These are phyloP conservation scores for Hyposmocoma kahamanoa DNA, from an alignment of 1,140 invertebrate genomes.

Conservation along the genomic window DNA sequence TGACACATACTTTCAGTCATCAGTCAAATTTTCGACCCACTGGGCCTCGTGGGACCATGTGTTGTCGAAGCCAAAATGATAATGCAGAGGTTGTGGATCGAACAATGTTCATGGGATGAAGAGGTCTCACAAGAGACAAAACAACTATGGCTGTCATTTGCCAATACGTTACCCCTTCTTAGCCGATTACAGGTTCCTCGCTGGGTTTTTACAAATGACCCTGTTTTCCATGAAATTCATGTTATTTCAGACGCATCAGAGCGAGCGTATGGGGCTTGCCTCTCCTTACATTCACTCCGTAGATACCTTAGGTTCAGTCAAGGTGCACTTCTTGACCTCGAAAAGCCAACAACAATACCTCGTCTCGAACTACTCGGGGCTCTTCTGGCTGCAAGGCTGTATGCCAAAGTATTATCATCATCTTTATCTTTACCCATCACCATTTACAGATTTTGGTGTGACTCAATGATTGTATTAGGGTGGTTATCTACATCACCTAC, in stretches of 20 bases:
- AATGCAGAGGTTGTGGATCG: constrained; percentile 4
- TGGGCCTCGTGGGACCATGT: constrained; percentile 31
- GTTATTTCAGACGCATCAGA: constrained; percentile 31
- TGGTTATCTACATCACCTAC: not conserved
- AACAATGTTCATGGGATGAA: constrained; percentile 4
- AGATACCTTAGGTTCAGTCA: constrained; percentile 9
- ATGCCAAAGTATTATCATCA: not conserved
- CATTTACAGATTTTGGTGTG: constrained; percentile 2
- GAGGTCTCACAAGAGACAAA: not conserved
- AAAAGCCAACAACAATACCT: constrained; percentile 30
- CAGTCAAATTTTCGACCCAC: constrained; percentile 30
- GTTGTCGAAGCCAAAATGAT: constrained; percentile 31
- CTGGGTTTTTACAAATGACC: not conserved
- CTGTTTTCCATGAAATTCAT: constrained; percentile 18
- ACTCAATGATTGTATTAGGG: constrained; percentile 5
- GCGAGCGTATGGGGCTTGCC: constrained; percentile 27
- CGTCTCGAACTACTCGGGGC: constrained; percentile 5
- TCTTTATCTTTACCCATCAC: not conserved
- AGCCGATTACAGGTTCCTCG: constrained; percentile 2
- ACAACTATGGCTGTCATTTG: not conserved
- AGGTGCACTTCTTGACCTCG: constrained; percentile 27
- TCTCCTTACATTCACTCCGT: constrained; percentile 26
- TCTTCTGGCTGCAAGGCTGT: constrained; percentile 2
- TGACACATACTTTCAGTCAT: constrained; percentile 26
- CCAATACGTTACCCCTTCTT: not conserved